Percentiles rank a stretch among this genome's conserved stretches.
phyloP scores from a whole-genome alignment of 2,797 vertebrate genomes.

The Parauchenoglanis ngamensis region DNA sequence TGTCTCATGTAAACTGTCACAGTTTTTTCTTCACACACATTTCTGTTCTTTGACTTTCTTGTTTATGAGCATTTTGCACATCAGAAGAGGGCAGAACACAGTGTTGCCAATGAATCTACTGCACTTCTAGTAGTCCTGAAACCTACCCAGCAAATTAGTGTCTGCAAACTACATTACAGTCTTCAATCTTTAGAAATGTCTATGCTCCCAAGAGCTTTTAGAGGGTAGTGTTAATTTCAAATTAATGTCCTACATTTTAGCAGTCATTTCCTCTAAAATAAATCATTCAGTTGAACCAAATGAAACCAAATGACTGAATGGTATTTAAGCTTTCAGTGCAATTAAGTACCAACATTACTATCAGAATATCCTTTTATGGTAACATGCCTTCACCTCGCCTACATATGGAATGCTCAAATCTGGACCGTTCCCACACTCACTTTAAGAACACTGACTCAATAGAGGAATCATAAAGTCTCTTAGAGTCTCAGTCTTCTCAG shows the following conservation, averaged over 20 bases:
- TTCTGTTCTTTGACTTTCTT: background rate
- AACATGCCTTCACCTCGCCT: constrained; percentile 32
- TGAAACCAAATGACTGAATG: constrained; percentile 13
- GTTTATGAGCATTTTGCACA: constrained; percentile 8
- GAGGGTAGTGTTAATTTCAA: constrained; percentile 12
- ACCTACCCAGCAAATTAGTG: constrained; percentile 3
- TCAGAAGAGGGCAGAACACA: constrained; percentile 21
- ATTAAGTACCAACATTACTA: constrained; percentile 1
- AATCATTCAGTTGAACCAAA: constrained; percentile 13
- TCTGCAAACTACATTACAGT: constrained; percentile 1
- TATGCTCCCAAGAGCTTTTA: background rate
- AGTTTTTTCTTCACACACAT: background rate
- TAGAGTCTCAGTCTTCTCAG: background rate
- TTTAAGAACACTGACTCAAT: constrained; percentile 22
- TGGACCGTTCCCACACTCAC: constrained; percentile 9
- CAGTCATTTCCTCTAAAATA: constrained; percentile 6
- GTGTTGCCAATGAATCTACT: background rate
- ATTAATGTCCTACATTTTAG: constrained; percentile 4
- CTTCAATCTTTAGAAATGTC: background rate
- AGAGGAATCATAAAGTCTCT: background rate
- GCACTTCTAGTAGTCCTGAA: background rate
- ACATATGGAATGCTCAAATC: constrained; percentile 4
- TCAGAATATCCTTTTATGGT: constrained; percentile 45
- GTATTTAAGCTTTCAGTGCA: background rate
- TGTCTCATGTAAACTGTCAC: background rate